Evolutionary conservation across 2,797 vertebrate species (phyloP), one percentile per base, ranked within the genome.

Genomic region (Glossophaga mutica): DNA sequence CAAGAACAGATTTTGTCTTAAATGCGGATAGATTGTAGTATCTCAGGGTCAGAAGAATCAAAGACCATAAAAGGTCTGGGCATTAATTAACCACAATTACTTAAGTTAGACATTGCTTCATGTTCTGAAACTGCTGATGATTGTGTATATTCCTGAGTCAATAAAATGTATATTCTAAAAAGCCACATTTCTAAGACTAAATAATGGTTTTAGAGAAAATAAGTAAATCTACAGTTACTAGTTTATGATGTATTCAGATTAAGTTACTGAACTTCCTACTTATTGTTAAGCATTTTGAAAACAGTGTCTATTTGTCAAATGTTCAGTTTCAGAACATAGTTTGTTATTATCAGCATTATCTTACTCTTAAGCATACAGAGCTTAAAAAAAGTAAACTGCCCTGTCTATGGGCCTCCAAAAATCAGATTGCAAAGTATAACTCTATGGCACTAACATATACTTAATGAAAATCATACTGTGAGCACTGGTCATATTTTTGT

Each of bases 201-300:
- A 15, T 65, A 46, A 3, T 42, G 12, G n/a, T 11, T 62, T 81
- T 74, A 77, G 55, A 55, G 48, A 88, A 94, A 96, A 84, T 71
- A 90, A 88, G 37, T 81, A 84, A 62, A 77, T 70, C 34, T 92
- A 1, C 39, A 46, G 18, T 1, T 50, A 62, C 29, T 87, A 19
- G 12, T 84, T 91, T 94, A 50, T 79, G 73, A 55, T 91, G 26
- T 91, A 84, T 67, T 5, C 39, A 87, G 32, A 39, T 91, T 37
- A 94, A 73, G 21, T 71, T 94, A 94, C 9, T 87, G 39, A 91
- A 84, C 34, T 71, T 91, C 26, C 26, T 62, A 77, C 37, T 78
- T 96, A 68, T 87, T 96, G n/a, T 91, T 42, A 95, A 86, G 46
- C 0, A 26, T 95, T 85, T 87, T 86, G 5, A 95, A 90, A 94